phyloP scores from a whole-genome alignment of 2,113 vertebrate genomes.

The Orthonyx spaldingii region DNA sequence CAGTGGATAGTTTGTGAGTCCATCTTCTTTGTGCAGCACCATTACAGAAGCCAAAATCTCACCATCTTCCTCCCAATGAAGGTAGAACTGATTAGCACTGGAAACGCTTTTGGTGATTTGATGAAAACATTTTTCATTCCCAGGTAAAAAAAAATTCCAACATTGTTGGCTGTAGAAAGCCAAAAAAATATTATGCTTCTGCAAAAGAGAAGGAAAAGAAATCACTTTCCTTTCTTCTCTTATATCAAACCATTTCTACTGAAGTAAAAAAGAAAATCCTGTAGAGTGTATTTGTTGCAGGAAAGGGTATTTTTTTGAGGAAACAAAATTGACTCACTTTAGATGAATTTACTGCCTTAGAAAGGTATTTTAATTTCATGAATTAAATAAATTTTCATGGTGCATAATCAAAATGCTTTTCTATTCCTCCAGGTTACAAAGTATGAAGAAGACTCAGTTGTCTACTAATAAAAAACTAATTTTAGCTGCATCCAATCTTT shows the following conservation, averaged over 20 bases:
- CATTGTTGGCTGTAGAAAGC: not conserved
- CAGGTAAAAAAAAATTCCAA: not conserved
- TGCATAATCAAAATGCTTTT: not conserved
- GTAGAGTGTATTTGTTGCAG: not conserved
- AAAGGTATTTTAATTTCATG: not conserved
- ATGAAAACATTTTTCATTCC: not conserved
- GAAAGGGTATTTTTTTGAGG: not conserved
- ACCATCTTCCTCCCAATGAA: not conserved
- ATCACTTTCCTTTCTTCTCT: not conserved
- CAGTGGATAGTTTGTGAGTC: not conserved
- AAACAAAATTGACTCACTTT: not conserved
- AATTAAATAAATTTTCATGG: not conserved
- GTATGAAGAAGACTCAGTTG: not conserved
- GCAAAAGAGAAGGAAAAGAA: not conserved
- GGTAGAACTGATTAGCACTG: not conserved
- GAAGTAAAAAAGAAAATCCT: not conserved
- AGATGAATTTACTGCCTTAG: not conserved
- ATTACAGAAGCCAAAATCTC: not conserved
- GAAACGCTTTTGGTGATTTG: not conserved
- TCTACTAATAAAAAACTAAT: slow-evolving; percentile 22
- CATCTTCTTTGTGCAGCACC: not conserved
- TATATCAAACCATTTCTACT: not conserved
- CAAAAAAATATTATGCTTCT: not conserved
- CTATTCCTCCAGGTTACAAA: not conserved
- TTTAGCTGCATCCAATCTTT: not conserved